Evolutionary conservation across 2,888 invertebrate genomes (phyloP), one percentile per base, ranked within the genome.

Genomic region (Heteromyza rotundicornis): DNA sequence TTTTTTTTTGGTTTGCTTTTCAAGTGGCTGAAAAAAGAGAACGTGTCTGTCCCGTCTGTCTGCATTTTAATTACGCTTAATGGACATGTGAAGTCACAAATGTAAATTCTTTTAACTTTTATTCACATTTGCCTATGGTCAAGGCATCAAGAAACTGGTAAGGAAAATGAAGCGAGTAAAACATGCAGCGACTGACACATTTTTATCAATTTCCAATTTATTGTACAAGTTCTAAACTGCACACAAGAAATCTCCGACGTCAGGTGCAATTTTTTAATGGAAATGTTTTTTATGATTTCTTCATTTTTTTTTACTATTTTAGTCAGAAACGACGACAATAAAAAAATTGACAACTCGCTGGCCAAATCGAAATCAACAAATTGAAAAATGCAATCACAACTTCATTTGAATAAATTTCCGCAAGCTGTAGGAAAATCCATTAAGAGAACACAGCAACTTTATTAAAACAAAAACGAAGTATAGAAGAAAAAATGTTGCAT

Each of bases 341-440:
- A 32, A 12, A n/a, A 40, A 47, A 19, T 19, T 47, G 47, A 19
- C 20, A 19, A 47, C 47, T 47, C 19, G 47, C 19, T 19, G 47
- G 17, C 47, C 20, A 19, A 47, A 47, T 47, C 20, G 14, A 17
- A 47, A 19, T 47, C 47, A 47, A 47, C 47, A 47, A 47, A 20
- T 17, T 47, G 47, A 47, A 47, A 20, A 47, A 47, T 8, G 17
- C 47, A 47, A 47, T 47, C 20, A 20, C 47, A 19, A 47, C 14
- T 47, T 47, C 20, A 19, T 47, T 47, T 47, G 47, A 47, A 47
- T 47, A 47, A 47, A 47, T 47, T 17, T 20, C 47, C 17, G 19
- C 2, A 19, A 47, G 20, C 17, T 17, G 3, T 20, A 17, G 19
- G 47, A 17, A 47, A 47, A 14, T 47, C 47, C 17, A 47, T 47